Base-by-base conservation (phyloP, 2,888 invertebrate species). In the Eucriotettix oculatus region DNA sequence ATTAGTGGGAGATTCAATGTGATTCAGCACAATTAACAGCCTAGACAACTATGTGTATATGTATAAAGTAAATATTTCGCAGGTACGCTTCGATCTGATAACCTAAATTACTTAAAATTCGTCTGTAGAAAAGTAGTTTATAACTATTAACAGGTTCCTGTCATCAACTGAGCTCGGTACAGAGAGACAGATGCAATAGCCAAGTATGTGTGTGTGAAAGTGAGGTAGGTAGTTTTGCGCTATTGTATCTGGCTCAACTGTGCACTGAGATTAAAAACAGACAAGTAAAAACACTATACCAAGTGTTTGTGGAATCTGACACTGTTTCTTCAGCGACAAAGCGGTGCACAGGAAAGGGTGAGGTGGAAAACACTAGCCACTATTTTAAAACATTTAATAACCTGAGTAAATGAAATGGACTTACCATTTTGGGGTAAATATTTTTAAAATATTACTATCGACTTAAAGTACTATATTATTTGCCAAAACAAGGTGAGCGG, bases 191-290 rank as follows among this genome's bases (percentile, higher is more conserved):
- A 61, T 29, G 59, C 61, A 61, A 61, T 54, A 61, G 61, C 52
- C 61, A 56, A 58, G 40, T 58, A 43, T 60, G 53, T 62, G 56
- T 52, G 48, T 48, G 42, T 60, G 52, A 57, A 58, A 58, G 60
- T 67, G 67, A 68, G 67, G 68, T 67, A 68, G 66, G 64, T 66
- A 59, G 60, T 59, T 67, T 66, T 67, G 68, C 67, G 67, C 68
- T 68, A 65, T 65, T 61, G 63, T 58, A 58, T 55, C 53, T 62
- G 59, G 53, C 52, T 58, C 17, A n/a, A 54, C 52, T 59, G 54
- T 44, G 59, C 56, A 48, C 52, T 60, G 54, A 60, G 16, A 11
- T 48, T 43, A n/a, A 56, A 56, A 58, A 44, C 41, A 44, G 58
- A 57, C 16, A 52, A 56, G 56, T 48, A 56, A 58, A 52, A 53